A percentile compares a stretch with the other conserved stretches of the same genome.
These are phyloP conservation scores for Tympanuchus pallidicinctus DNA, from an alignment of 2,113 vertebrate species.

Conservation along the genomic window DNA sequence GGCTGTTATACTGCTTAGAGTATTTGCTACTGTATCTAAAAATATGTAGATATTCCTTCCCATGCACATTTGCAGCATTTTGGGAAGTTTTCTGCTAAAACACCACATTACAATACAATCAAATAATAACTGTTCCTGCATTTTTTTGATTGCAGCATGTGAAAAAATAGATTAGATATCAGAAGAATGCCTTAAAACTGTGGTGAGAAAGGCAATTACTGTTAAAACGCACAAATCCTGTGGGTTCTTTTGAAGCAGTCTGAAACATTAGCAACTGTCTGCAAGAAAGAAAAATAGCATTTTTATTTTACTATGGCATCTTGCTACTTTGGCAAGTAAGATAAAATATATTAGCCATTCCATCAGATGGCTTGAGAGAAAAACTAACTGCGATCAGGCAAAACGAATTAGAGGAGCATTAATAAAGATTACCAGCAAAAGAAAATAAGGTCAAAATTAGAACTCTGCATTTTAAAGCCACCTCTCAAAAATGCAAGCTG, in stretches of 20 bases:
- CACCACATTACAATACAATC: slow-evolving; percentile 44
- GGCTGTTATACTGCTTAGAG: fast-evolving
- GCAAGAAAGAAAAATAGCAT: neutral
- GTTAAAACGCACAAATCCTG: slow-evolving; percentile 53
- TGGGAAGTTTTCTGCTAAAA: slow-evolving; percentile 47
- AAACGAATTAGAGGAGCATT: slow-evolving; percentile 51
- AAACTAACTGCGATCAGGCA: slow-evolving; percentile 42
- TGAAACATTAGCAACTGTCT: slow-evolving; percentile 15
- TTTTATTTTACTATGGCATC: slow-evolving; percentile 31
- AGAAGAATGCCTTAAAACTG: slow-evolving; percentile 69
- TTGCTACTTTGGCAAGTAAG: slow-evolving; percentile 36
- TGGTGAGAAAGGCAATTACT: slow-evolving; percentile 73
- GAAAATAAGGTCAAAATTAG: slow-evolving; percentile 62
- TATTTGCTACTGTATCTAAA: neutral
- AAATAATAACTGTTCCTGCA: slow-evolving; percentile 70
- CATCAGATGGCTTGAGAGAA: slow-evolving; percentile 15
- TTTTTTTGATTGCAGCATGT: slow-evolving; percentile 76
- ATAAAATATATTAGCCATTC: slow-evolving; percentile 54
- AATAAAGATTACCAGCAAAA: slow-evolving; percentile 71
- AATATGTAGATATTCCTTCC: neutral
- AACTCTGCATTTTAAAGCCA: slow-evolving; percentile 66
- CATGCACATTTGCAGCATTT: neutral
- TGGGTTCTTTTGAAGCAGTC: slow-evolving; percentile 19
- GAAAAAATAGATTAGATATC: slow-evolving; percentile 64
- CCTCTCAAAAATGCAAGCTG: slow-evolving; percentile 49